Conservation (phyloP, 2,888 invertebrate species). For the Ctenicera cuprea region DNA sequence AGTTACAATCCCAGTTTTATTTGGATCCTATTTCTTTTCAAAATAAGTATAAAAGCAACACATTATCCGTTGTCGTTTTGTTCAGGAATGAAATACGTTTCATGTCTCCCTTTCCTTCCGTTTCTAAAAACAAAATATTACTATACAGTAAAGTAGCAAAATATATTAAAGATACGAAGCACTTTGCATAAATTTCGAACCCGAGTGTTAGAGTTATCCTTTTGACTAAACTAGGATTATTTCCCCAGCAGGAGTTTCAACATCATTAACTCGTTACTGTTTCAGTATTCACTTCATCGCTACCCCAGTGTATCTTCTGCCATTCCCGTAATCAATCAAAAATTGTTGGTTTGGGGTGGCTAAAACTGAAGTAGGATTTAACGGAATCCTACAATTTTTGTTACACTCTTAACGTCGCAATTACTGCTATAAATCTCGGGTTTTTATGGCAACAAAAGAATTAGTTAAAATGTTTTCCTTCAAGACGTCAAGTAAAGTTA, state of each 20-base stretch:
- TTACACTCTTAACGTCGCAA: not conserved
- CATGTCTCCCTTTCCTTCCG: constrained; percentile 21
- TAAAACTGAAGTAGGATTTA: not conserved
- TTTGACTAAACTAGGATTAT: constrained; percentile 23
- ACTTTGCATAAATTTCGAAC: constrained; percentile 21
- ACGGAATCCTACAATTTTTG: not conserved
- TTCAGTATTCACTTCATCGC: constrained; percentile 6
- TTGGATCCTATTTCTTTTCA: constrained; percentile 16
- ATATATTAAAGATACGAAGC: constrained; percentile 15
- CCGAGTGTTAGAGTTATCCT: constrained; percentile 7
- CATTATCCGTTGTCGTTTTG: constrained; percentile 30
- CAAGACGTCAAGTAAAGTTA: constrained; percentile 12
- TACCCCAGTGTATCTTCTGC: constrained; percentile 4
- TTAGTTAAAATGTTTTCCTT: constrained; percentile 23
- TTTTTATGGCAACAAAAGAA: constrained; percentile 17
- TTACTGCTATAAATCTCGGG: constrained; percentile 7
- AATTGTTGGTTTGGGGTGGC: constrained; percentile 10
- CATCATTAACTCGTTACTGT: constrained; percentile 26
- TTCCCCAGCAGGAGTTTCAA: constrained; percentile 14
- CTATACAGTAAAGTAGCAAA: constrained; percentile 2
- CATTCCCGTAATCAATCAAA: constrained; percentile 27
- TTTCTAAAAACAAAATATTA: not conserved
- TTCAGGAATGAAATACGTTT: constrained; percentile 10
- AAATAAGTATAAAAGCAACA: constrained; percentile 30
- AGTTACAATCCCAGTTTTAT: constrained; percentile 24